Conservation (phyloP, 2,888 invertebrate species). For the Cinara cedri region DNA sequence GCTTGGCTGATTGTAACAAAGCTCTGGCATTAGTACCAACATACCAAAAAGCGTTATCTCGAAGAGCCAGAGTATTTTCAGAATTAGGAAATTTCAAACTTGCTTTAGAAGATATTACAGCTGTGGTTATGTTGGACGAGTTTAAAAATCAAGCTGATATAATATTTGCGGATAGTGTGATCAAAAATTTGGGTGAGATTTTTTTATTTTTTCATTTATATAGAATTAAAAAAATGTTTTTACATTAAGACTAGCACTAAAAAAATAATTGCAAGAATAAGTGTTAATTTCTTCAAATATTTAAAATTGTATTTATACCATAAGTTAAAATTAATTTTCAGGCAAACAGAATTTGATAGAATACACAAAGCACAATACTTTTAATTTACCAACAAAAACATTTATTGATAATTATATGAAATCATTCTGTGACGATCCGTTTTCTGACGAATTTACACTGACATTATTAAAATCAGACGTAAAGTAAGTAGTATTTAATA, state of each 20-base stretch:
- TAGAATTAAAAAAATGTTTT: too few relatives aligned
- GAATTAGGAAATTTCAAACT: constrained; percentile 37
- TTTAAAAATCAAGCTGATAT: constrained; percentile 84
- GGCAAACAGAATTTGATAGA: constrained; percentile 74
- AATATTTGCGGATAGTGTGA: constrained; percentile 83
- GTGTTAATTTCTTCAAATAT: neutral
- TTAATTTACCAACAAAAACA: constrained; percentile 82
- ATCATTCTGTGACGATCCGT: constrained; percentile 87
- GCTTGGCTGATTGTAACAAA: constrained; percentile 83
- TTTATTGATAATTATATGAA: constrained; percentile 87
- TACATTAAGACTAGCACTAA: too few relatives aligned
- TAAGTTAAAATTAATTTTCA: constrained; percentile 58
- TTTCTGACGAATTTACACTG: constrained; percentile 51
- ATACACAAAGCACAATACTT: constrained; percentile 72
- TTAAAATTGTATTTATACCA: neutral
- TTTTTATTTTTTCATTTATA: too few relatives aligned
- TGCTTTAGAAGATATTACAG: constrained; percentile 90
- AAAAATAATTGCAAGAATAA: neutral
- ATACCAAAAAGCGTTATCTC: constrained; percentile 85
- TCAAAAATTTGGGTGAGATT: constrained; percentile 76
- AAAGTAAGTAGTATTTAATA: constrained; percentile 25
- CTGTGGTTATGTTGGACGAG: constrained; percentile 87
- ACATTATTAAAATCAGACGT: constrained; percentile 39
- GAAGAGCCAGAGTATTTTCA: constrained; percentile 69
- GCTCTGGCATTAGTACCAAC: constrained; percentile 83